Base-by-base conservation (phyloP, 2,888 invertebrate genomes). In the Phragmatobia fuliginosa region DNA sequence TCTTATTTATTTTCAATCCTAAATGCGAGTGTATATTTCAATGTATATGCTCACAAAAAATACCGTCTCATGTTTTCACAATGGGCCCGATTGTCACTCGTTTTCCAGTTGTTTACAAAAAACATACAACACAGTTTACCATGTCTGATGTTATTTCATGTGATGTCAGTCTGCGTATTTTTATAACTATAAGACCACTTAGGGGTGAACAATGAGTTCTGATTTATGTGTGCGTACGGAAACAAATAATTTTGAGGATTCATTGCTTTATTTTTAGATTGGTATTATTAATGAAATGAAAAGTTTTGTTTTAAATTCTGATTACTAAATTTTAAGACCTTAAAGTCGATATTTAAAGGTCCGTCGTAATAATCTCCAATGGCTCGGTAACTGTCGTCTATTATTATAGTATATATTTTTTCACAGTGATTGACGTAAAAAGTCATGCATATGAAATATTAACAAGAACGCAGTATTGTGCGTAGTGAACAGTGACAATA, bases 351-450 rank as follows among this genome's bases (percentile, higher is more conserved):
- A 2, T 49, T 49, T n/a, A 49, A 21, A 21, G 21, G 2, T 8
- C 5, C n/a, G n/a, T 1, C 8, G 8, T 49, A 45, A 49, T 8
- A 49, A 10, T 8, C 2, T n/a, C 3, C 41, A 3, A 28, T 33
- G 49, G 16, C 5, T 31, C 18, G 31, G 18, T 33, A 33, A 33
- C 49, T 49, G 41, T 41, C 16, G 41, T 18, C 41, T 41, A 18
- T 52, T 52, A 49, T 52, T n/a, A n/a, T 52, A 32, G 4, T 25
- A n/a, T 32, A 28, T 56, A 56, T 21, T 25, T 62, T 62, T 38
- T 41, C 16, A 33, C 49, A 33, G 25, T 64, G 63, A 64, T 52
- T 64, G 63, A 64, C 63, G 8, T 49, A 33, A 52, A 32, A 64
- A 52, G 2, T 14, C 32, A 32, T 63, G 32, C 32, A 49, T 33